Conservation (phyloP, 2,797 vertebrate species). For the Heteromormyrus szaboi region DNA sequence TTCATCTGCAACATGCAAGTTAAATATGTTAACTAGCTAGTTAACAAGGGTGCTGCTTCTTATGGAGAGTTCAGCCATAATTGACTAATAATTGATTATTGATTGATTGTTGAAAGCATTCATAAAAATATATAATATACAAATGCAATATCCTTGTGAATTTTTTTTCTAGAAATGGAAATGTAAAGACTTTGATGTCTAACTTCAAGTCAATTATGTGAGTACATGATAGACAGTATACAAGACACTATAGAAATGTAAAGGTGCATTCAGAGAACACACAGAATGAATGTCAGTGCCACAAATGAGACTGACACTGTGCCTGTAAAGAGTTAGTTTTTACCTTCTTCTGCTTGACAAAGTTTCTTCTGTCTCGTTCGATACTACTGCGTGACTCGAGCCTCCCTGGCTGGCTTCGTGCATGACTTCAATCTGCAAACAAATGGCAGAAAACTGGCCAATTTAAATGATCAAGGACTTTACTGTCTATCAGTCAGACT, state of each 20-base stretch:
- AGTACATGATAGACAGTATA: not conserved
- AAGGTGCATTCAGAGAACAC: not conserved
- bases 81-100: not conserved
- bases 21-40: not conserved
- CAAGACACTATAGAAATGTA: not conserved
- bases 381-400: conserved; percentile 66
- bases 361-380: conserved; percentile 74
- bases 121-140: not conserved
- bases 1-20: not conserved
- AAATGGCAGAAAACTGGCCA: not conserved
- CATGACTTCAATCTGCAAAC: conserved; percentile 83
- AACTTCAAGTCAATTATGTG: not conserved
- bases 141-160: not conserved
- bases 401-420: conserved; percentile 78
- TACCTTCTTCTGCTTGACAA: conserved; percentile 80
- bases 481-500: not conserved
- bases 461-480: not conserved
- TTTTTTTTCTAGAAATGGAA: not conserved
- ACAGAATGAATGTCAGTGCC: not conserved
- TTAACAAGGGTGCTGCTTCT: not conserved
- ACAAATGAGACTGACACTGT: not conserved
- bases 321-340: conserved; percentile 27
- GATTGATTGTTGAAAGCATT: not conserved
- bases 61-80: not conserved
- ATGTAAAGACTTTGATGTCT: not conserved